Conservation (phyloP, 2,888 invertebrate genomes). For the Apomyelois bistriatella region DNA sequence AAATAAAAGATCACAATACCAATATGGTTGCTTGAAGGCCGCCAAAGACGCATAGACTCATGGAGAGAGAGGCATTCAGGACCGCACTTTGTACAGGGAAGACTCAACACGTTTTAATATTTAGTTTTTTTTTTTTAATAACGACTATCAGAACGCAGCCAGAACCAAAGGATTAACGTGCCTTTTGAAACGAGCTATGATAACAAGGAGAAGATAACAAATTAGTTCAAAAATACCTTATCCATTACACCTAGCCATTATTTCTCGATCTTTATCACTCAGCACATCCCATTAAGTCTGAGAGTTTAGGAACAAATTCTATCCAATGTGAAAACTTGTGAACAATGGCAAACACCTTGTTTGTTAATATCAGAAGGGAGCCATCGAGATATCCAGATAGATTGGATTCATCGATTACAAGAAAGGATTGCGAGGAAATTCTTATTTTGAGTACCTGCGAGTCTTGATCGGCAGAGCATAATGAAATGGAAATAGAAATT, state of each 20-base stretch:
- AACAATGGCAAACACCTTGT: slow-evolving; percentile 51
- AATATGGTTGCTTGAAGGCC: too few relatives aligned
- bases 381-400: slow-evolving; percentile 27
- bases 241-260: slow-evolving; percentile 19
- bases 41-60: too few relatives aligned
- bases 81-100: too few relatives aligned
- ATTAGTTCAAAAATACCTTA: slow-evolving; percentile 25
- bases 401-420: slow-evolving; percentile 24
- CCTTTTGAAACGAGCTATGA: too few relatives aligned
- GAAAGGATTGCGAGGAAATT: slow-evolving; percentile 12
- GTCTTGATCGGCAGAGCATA: neutral
- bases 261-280: slow-evolving; percentile 45
- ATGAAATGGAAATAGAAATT: neutral
- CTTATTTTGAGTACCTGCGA: neutral
- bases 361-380: slow-evolving; percentile 36
- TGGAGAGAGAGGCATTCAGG: too few relatives aligned
- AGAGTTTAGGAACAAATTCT: slow-evolving; percentile 58
- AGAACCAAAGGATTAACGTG: too few relatives aligned
- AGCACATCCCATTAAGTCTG: slow-evolving; percentile 61
- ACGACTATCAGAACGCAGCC: too few relatives aligned
- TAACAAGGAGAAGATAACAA: too few relatives aligned
- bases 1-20: too few relatives aligned
- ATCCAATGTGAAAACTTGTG: slow-evolving; percentile 46
- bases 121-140: too few relatives aligned
- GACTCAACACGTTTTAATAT: too few relatives aligned